phyloP scores from a whole-genome alignment of 2,113 vertebrate species.

The Ceratotherium simum region DNA sequence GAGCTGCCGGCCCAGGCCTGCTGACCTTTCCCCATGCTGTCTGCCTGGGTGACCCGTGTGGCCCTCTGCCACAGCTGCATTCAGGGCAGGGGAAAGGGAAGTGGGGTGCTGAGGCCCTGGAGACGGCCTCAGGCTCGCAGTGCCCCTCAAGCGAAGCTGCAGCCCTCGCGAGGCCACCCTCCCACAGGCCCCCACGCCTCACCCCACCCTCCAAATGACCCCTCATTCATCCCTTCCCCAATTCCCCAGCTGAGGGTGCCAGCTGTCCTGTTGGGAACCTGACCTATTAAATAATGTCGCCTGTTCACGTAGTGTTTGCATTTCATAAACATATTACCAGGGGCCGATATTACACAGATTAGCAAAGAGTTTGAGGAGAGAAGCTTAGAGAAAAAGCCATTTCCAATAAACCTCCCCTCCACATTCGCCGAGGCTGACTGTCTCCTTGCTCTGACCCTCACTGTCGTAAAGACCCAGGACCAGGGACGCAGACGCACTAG shows the following conservation, averaged over 20 bases:
- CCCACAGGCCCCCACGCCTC: too few species aligned
- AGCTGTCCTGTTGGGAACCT: background rate
- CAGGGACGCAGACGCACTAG: background rate
- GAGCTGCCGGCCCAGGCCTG: background rate
- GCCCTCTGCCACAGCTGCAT: accelerated
- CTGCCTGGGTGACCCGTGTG: background rate
- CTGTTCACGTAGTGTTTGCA: background rate
- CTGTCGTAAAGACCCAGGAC: background rate
- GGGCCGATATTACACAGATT: accelerated
- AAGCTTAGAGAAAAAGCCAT: background rate
- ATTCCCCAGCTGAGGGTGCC: background rate
- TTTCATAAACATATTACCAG: background rate
- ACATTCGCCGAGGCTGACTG: accelerated
- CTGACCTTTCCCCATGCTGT: background rate
- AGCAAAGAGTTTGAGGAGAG: background rate
- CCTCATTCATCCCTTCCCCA: background rate
- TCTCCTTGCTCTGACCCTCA: background rate
- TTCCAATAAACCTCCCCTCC: too few species aligned
- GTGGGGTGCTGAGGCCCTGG: background rate
- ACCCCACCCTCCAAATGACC: too few species aligned
- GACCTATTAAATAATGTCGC: background rate
- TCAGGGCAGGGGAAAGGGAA: background rate
- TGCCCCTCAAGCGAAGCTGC: too few species aligned
- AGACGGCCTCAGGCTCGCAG: too few species aligned
- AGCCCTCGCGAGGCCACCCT: background rate